Conservation (phyloP, 2,888 invertebrate species). For the Horisme vitalbata region DNA sequence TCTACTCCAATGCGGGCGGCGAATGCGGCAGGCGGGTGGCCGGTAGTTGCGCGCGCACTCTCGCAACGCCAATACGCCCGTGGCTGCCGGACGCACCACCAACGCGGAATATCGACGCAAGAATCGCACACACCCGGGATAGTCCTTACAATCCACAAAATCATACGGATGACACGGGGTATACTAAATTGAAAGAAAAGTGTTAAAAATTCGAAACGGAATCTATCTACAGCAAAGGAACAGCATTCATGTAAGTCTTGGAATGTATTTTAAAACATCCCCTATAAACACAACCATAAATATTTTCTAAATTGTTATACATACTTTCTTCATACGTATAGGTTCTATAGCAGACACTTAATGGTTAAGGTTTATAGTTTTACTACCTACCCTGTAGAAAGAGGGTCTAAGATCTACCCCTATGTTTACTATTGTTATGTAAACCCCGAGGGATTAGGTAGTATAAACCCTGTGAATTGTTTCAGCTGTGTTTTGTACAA, state of each 20-base stretch:
- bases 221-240: background rate
- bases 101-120: constrained; percentile 60
- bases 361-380: no score
- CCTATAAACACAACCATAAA: background rate
- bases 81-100: constrained; percentile 57
- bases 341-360: no score
- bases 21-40: constrained; percentile 36
- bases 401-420: no score
- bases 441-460: background rate
- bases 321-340: no score
- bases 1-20: constrained; percentile 16
- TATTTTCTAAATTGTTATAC: background rate
- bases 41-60: constrained; percentile 55
- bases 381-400: no score
- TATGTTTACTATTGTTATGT: constrained; percentile 1
- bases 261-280: background rate
- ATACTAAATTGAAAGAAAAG: constrained; percentile 4
- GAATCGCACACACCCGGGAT: constrained; percentile 44
- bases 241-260: constrained; percentile 7
- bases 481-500: no score
- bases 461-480: background rate
- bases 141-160: background rate
- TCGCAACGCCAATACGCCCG: constrained; percentile 60
- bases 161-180: background rate
- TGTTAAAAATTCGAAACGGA: background rate